Conservation (phyloP, 2,113 vertebrate species). For the Upupa epops region DNA sequence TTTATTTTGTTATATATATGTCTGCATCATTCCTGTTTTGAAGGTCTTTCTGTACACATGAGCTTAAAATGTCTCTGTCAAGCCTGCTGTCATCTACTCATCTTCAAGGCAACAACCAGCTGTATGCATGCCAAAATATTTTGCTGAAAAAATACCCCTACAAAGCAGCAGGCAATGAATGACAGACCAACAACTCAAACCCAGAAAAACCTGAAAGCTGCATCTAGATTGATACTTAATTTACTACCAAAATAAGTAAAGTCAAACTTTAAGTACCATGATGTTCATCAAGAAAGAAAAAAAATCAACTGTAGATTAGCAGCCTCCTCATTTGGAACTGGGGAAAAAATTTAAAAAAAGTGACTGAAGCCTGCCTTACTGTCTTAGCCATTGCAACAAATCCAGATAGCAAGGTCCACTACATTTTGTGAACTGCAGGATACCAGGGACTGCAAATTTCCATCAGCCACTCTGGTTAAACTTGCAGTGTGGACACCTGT, state of each 20-base stretch:
- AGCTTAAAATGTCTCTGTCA: constrained; percentile 12
- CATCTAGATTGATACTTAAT: constrained; percentile 2
- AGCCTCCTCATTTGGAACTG: background rate
- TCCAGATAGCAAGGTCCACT: background rate
- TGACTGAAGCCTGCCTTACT: background rate
- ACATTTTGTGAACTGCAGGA: background rate
- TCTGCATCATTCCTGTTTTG: background rate
- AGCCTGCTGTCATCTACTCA: constrained; percentile 3
- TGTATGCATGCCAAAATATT: constrained; percentile 4
- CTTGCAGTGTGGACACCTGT: background rate
- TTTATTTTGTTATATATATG: background rate
- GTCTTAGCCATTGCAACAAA: background rate
- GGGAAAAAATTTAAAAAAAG: background rate
- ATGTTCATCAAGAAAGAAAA: background rate
- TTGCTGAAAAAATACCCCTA: background rate
- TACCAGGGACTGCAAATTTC: background rate
- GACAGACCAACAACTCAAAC: background rate
- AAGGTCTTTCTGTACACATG: background rate
- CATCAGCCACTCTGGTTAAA: background rate
- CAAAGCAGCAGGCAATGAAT: constrained; percentile 49
- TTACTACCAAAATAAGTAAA: constrained; percentile 44
- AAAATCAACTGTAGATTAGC: constrained; percentile 11
- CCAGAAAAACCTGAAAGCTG: background rate
- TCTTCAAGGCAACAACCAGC: constrained; percentile 14
- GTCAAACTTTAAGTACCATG: constrained; percentile 13